Conservation (phyloP, 2,888 invertebrate genomes). For the Epinotia bilunana region DNA sequence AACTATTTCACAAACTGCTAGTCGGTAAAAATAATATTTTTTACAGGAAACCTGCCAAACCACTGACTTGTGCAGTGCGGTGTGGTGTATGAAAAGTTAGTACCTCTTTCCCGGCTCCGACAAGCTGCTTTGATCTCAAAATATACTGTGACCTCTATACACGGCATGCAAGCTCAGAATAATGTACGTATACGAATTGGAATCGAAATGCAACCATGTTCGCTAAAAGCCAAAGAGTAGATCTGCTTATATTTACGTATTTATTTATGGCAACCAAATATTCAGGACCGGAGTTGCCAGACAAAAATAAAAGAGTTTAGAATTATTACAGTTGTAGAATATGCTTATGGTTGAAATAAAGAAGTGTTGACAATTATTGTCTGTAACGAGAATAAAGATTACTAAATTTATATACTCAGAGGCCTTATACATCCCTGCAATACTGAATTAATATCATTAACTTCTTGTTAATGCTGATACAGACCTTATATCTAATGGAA, state of each 20-base stretch:
- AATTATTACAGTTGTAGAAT: too few species aligned
- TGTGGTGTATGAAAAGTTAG: constrained; percentile 2
- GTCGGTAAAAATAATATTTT: neutral
- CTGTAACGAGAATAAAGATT: too few species aligned
- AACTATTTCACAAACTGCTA: neutral
- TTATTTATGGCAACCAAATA: neutral
- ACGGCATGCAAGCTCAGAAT: neutral
- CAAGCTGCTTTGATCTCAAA: constrained; percentile 13
- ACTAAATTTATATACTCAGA: too few species aligned
- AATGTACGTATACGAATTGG: neutral
- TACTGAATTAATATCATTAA: too few species aligned
- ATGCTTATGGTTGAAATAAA: too few species aligned
- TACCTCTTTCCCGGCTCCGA: constrained; percentile 8
- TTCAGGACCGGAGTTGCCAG: neutral
- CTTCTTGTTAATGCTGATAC: too few species aligned
- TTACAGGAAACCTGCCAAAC: neutral
- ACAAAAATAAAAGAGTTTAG: too few species aligned
- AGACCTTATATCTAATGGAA: too few species aligned
- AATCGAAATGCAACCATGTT: constrained; percentile 14
- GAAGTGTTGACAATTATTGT: too few species aligned
- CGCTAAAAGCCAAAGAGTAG: neutral
- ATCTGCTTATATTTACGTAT: neutral
- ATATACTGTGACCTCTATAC: constrained; percentile 13
- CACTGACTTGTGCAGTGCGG: neutral
- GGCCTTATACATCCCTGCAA: too few species aligned